A percentile compares a stretch with the other conserved stretches of the same genome.
Evolutionary conservation across 2,113 vertebrate genomes (phyloP).

Genomic region (Oryzias melastigma): DNA sequence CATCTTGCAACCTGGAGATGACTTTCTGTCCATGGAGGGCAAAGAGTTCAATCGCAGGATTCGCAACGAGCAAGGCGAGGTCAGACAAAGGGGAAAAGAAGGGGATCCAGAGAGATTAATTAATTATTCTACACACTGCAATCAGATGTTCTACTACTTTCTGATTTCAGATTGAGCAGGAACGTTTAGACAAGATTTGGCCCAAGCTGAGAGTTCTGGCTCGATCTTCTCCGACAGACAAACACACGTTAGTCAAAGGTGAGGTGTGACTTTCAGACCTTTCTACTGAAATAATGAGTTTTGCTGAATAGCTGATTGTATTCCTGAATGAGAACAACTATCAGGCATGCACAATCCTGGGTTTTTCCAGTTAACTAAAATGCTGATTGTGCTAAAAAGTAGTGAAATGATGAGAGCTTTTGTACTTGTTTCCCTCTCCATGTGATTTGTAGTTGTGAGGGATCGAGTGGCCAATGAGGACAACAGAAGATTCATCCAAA

Average conservation of each 20-base stretch:
- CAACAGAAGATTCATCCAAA: no score
- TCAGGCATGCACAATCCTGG: no score
- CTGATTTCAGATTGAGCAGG: conserved; percentile 90
- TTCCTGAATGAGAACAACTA: no score
- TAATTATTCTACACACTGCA: background rate
- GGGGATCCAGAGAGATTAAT: background rate
- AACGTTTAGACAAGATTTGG: conserved; percentile 96
- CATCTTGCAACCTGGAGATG: conserved; percentile 91
- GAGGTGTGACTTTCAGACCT: conserved; percentile 11
- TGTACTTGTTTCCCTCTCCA: no score
- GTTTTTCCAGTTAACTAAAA: no score
- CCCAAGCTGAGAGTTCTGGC: conserved; percentile 96
- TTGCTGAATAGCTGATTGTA: no score
- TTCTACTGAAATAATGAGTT: no score
- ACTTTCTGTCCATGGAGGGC: conserved; percentile 95
- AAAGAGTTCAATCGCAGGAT: conserved; percentile 97
- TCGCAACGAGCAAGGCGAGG: conserved; percentile 93
- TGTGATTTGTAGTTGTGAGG: no score
- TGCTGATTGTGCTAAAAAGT: no score
- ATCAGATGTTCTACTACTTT: conserved; percentile 5
- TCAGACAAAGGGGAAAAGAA: conserved; percentile 42
- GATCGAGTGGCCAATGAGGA: no score
- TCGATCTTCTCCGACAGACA: conserved; percentile 96
- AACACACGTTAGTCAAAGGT: conserved; percentile 99
- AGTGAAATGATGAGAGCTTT: no score